Evolutionary conservation across 1,140 invertebrate genomes (phyloP), one percentile per base, ranked within the genome.

Genomic region (Hylaeus anthracinus): DNA sequence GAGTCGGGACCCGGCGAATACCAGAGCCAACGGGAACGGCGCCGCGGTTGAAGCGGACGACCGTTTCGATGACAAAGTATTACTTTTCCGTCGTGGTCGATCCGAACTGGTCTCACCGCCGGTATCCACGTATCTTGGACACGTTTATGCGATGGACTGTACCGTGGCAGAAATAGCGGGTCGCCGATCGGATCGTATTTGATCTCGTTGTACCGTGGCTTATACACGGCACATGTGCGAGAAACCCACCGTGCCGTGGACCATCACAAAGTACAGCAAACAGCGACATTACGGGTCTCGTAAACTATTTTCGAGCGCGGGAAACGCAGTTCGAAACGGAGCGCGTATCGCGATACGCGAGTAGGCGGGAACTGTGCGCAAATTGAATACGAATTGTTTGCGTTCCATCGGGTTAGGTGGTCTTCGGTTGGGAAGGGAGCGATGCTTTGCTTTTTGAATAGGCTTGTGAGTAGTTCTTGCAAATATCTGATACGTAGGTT

Each of bases 91-190:
- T 43, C 4, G 56, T n/a, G 41, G n/a, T 48, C 39, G 72, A 48
- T 53, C 5, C 37, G 2, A 45, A 73, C 15, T 48, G 64, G 63
- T 14, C 26, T 26, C 55, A 61, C 2, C 37, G 56, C 45, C 58
- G 37, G 15, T 70, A 43, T 4, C 67, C 65, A 39, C 39, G 14
- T 26, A 48, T 76, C 26, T 71, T 76, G 37, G 15, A 12, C 12
- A 15, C 41, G 12, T 81, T 83, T 85, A 26, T 79, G 73, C 39
- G 5, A n/a, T 45, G n/a, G 77, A 85, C 76, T 88, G 80, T 87
- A 88, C 82, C 70, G 64, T 0, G 37, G 72, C 85, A 88, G 70
- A 87, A 88, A 88, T 88, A 88, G 86, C 79, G 48, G 64, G 41
- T 61, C 61, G 55, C 51, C 66, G 80, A 88, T 88, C 72, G 76